phyloP scores from a whole-genome alignment of 2,113 vertebrate genomes.

The Sinocyclocheilus anshuiensis region DNA sequence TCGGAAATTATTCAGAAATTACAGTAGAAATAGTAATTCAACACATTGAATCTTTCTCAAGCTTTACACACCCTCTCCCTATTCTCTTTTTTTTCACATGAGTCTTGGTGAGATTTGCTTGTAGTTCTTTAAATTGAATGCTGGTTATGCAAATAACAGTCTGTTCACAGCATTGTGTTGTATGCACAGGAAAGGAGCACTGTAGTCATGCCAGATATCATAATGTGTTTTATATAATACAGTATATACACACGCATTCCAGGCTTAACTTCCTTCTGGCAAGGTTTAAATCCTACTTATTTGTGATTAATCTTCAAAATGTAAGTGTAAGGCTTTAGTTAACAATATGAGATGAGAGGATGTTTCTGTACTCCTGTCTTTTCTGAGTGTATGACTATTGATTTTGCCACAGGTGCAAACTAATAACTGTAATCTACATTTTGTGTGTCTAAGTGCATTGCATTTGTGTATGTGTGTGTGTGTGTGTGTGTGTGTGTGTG shows the following conservation, averaged over 20 bases:
- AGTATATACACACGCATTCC: not conserved
- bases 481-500: constrained; percentile 19
- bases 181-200: not conserved
- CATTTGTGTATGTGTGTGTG: constrained; percentile 11
- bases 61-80: not conserved
- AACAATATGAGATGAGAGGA: constrained; percentile 28
- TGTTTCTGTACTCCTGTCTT: constrained; percentile 17
- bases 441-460: not conserved
- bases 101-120: not conserved
- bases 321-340: constrained; percentile 16
- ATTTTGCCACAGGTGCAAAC: constrained; percentile 54
- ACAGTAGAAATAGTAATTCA: not conserved
- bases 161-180: not conserved
- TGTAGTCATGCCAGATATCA: not conserved
- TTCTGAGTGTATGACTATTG: constrained; percentile 40
- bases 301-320: constrained; percentile 14
- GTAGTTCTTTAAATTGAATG: not conserved
- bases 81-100: not conserved
- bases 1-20: not conserved
- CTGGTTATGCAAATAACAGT: not conserved
- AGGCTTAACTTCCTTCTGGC: not conserved
- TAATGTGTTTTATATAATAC: not conserved
- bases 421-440: constrained; percentile 49
- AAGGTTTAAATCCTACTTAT: not conserved
- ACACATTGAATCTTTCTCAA: not conserved